Base-by-base conservation (phyloP, 1,140 invertebrate species). In the Riptortus pedestris region DNA sequence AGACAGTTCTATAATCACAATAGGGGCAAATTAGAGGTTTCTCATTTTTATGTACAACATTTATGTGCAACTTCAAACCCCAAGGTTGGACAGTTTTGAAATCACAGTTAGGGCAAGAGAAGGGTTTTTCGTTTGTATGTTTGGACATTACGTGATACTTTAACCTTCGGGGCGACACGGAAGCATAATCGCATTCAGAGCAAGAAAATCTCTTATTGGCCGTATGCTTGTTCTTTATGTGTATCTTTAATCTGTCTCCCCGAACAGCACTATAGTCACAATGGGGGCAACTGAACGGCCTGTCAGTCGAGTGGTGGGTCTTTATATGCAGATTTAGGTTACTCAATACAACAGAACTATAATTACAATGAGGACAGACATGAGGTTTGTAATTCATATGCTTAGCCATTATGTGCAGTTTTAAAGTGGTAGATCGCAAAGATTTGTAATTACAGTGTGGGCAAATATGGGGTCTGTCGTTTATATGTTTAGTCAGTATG, bases 1-100 rank as follows among this genome's bases (percentile, higher is more conserved):
- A 11, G 11, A 28, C 26, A 18, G 60, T 26, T 26, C 26, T 62
- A 28, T 62, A 62, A 22, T 45, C 60, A 26, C 60, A 62, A 14
- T 16, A 16, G 14, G 43, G 18, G 27, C 60, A 62, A 5, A 22
- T 26, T 20, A 20, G 47, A 16, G 38, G 38, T 18, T 31, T 48
- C 26, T 62, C 60, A 11, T 18, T 27, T n/a, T 31, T 62, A 31
- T 59, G 57, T 11, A 24, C 20, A 26, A 24, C 16, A 16, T 24
- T 55, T 20, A 55, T 55, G 14, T 55, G 51, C 9, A 24, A 55
- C 24, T 24, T 55, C n/a, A 60, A 28, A 60, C 24, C 26, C 5
- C 58, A n/a, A 4, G 16, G n/a, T 18, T 31, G 14, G 29, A 28
- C 18, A 20, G 24, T 16, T 20, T 16, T 31, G 28, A 31, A 60